These are phyloP conservation scores for Thymelicus lineola DNA, from an alignment of 2,888 invertebrate genomes.

Conservation along the genomic window DNA sequence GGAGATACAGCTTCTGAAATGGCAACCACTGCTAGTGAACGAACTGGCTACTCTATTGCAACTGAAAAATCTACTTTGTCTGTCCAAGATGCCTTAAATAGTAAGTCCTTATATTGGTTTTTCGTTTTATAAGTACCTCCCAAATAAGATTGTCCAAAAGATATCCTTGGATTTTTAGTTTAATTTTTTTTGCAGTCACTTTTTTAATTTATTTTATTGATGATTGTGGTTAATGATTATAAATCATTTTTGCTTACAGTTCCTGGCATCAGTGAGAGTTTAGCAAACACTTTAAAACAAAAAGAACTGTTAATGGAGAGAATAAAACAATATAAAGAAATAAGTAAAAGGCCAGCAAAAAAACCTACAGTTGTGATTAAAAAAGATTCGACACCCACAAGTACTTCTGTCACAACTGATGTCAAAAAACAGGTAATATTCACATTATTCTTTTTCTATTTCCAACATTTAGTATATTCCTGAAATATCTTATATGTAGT, in stretches of 20 bases:
- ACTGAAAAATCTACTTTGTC: constrained; percentile 75
- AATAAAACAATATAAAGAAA: constrained; percentile 81
- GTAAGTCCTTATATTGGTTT: constrained; percentile 53
- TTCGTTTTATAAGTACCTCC: background rate
- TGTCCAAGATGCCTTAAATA: constrained; percentile 80
- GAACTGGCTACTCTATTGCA: constrained; percentile 74
- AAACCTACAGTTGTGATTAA: constrained; percentile 54
- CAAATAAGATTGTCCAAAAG: too few relatives aligned
- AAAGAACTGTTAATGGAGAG: constrained; percentile 79
- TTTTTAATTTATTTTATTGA: too few relatives aligned
- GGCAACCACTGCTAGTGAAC: constrained; percentile 77
- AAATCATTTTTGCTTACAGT: constrained; percentile 55
- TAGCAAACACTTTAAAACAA: constrained; percentile 79
- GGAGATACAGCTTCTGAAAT: constrained; percentile 74
- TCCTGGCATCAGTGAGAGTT: constrained; percentile 81
- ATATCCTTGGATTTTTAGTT: too few relatives aligned
- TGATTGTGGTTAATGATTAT: background rate
- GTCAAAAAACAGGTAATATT: constrained; percentile 42
- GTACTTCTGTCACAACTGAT: constrained; percentile 47
- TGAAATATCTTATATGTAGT: too few relatives aligned
- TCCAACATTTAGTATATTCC: background rate
- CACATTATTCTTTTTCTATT: background rate
- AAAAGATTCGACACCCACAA: constrained; percentile 51
- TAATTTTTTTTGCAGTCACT: too few relatives aligned
- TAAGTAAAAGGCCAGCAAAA: constrained; percentile 75